A percentile compares a stretch with the other conserved stretches of the same genome.
phyloP scores from a whole-genome alignment of 2,113 vertebrate species.

The Boulengeromyrus knoepffleri region DNA sequence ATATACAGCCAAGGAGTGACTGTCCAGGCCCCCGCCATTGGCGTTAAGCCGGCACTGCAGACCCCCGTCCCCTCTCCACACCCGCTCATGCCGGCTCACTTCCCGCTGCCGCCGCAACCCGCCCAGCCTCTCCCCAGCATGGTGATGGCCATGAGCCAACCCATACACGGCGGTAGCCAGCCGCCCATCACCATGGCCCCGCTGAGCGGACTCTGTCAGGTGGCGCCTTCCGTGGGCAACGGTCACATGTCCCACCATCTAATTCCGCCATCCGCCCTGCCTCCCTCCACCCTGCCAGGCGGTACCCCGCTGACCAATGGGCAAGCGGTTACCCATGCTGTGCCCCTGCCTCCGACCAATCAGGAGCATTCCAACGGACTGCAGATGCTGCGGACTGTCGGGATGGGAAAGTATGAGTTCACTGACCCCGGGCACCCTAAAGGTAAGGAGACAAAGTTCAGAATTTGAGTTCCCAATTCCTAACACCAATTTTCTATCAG shows the following conservation, averaged over 20 bases:
- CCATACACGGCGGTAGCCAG: constrained; percentile 76
- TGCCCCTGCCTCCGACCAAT: constrained; percentile 45
- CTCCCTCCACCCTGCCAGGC: constrained; percentile 61
- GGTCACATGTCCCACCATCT: constrained; percentile 70
- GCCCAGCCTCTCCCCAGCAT: constrained; percentile 81
- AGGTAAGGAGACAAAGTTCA: constrained; percentile 50
- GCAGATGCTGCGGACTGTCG: constrained; percentile 72
- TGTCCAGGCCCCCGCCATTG: constrained; percentile 86
- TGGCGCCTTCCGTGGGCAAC: constrained; percentile 65
- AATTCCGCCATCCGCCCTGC: constrained; percentile 56
- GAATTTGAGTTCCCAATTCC: background rate
- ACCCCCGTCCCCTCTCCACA: constrained; percentile 78
- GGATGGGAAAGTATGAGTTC: constrained; percentile 77
- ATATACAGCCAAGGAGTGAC: constrained; percentile 85
- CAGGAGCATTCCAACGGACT: constrained; percentile 59
- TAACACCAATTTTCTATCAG: background rate
- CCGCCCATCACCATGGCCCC: constrained; percentile 73
- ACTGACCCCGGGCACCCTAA: constrained; percentile 76
- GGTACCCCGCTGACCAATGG: constrained; percentile 62
- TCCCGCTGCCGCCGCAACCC: constrained; percentile 80
- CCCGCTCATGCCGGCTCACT: constrained; percentile 89
- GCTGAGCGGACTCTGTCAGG: constrained; percentile 70
- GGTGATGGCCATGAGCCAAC: constrained; percentile 84
- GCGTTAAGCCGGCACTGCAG: constrained; percentile 82
- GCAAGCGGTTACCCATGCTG: constrained; percentile 46